Conservation (phyloP, 1,140 invertebrate genomes). For the Acyrthosiphon pisum region DNA sequence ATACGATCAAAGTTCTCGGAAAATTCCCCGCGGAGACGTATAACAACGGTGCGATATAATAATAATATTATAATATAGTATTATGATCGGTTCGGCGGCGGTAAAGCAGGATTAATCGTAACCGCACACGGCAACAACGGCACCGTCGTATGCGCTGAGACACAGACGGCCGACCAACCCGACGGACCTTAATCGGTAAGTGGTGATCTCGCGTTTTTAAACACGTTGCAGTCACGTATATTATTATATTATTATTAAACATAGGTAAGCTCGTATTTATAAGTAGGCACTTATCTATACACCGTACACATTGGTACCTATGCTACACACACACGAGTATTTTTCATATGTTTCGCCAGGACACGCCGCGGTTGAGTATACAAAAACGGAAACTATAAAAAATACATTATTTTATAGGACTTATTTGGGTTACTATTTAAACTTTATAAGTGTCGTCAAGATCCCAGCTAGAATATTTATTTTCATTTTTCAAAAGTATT, state of each 20-base stretch:
- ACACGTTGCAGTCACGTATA: neutral
- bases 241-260: neutral
- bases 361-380: neutral
- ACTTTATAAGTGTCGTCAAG: neutral
- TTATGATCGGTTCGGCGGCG: neutral
- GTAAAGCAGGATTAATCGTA: neutral
- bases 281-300: neutral
- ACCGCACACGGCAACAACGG: neutral
- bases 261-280: neutral
- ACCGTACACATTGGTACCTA: neutral
- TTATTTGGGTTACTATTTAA: neutral
- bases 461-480: too few species aligned
- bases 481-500: neutral
- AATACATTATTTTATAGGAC: neutral
- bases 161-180: neutral
- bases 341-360: neutral
- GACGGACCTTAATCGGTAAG: slow-evolving; percentile 26
- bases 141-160: neutral
- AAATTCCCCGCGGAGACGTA: neutral
- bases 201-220: neutral
- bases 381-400: neutral
- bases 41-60: neutral
- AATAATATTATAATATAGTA: neutral
- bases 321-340: neutral
- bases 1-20: neutral